A percentile compares a stretch with the other conserved stretches of the same genome.
phyloP scores from a whole-genome alignment of 2,888 invertebrate species.

The Hirtodrosophila cameraria region DNA sequence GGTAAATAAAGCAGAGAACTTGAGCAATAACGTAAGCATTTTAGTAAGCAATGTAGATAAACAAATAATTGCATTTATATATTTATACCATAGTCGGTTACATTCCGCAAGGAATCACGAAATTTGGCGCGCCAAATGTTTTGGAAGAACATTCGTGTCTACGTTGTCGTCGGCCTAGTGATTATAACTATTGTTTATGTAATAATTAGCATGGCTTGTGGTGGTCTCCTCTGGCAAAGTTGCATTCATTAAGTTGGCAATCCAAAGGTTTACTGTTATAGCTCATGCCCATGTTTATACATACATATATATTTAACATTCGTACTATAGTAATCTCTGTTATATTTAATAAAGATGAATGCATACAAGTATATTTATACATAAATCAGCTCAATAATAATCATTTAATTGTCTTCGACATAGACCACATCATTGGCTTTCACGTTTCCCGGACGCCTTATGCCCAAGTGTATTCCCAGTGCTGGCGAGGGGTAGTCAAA shows the following conservation, averaged over 20 bases:
- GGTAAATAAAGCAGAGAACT: conserved; percentile 95
- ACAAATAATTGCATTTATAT: not conserved
- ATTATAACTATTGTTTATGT: conserved; percentile 91
- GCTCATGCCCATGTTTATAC: conserved; percentile 56
- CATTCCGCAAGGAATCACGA: conserved; percentile 93
- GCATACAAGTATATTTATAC: conserved; percentile 49
- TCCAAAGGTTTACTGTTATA: conserved; percentile 50
- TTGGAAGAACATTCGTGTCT: conserved; percentile 97
- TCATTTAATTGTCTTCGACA: conserved; percentile 80
- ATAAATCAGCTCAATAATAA: not conserved
- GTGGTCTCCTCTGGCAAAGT: conserved; percentile 91
- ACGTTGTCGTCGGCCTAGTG: conserved; percentile 88
- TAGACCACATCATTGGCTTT: conserved; percentile 85
- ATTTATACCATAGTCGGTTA: conserved; percentile 88
- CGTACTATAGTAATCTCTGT: conserved; percentile 61
- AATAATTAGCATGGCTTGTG: conserved; percentile 94
- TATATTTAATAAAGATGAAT: conserved; percentile 65
- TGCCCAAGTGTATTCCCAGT: conserved; percentile 85
- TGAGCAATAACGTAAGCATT: conserved; percentile 92
- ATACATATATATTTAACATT: conserved; percentile 55
- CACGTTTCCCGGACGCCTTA: conserved; percentile 84
- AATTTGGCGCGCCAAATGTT: conserved; percentile 94
- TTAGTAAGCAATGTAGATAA: not conserved
- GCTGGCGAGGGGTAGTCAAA: conserved; percentile 82
- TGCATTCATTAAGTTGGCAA: conserved; percentile 85